phyloP scores from a whole-genome alignment of 1,140 invertebrate genomes.

The Elymnias hypermnestra region DNA sequence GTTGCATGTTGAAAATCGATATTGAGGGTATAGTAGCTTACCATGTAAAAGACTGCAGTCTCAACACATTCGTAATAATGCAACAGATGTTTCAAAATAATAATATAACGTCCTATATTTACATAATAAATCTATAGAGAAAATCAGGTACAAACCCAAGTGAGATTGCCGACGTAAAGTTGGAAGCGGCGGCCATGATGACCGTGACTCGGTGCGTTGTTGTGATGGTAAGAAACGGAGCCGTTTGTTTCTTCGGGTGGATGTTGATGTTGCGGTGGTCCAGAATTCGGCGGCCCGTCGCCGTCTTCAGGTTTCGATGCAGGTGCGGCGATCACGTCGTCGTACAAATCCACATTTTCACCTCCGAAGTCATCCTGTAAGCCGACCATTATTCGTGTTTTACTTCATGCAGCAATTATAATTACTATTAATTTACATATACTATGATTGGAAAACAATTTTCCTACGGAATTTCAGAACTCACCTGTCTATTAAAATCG shows the following conservation, averaged over 20 bases:
- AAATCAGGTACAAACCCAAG: constrained; percentile 82
- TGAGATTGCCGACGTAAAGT: constrained; percentile 96
- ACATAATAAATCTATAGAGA: constrained; percentile 39
- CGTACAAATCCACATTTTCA: constrained; percentile 95
- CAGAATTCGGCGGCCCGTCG: constrained; percentile 68
- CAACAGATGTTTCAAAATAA: constrained; percentile 17
- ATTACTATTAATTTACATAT: background rate
- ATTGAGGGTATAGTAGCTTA: background rate
- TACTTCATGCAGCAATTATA: background rate
- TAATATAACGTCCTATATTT: constrained; percentile 22
- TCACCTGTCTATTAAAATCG: constrained; percentile 86
- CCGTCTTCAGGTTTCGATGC: constrained; percentile 73
- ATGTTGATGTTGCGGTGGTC: constrained; percentile 66
- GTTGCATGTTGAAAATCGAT: constrained; percentile 2
- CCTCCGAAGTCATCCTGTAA: constrained; percentile 88
- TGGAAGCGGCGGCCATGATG: constrained; percentile 86
- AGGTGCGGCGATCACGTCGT: constrained; percentile 95
- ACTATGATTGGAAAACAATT: background rate
- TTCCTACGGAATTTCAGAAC: constrained; percentile 1
- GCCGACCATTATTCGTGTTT: background rate
- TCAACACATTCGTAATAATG: constrained; percentile 12
- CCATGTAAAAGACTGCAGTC: constrained; percentile 19
- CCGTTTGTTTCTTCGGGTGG: constrained; percentile 83
- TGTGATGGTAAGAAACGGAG: constrained; percentile 80
- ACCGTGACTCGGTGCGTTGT: constrained; percentile 81